Percentiles rank a stretch among this genome's conserved stretches.
phyloP scores from a whole-genome alignment of 2,888 invertebrate species.

The Pherbina coryleti region DNA sequence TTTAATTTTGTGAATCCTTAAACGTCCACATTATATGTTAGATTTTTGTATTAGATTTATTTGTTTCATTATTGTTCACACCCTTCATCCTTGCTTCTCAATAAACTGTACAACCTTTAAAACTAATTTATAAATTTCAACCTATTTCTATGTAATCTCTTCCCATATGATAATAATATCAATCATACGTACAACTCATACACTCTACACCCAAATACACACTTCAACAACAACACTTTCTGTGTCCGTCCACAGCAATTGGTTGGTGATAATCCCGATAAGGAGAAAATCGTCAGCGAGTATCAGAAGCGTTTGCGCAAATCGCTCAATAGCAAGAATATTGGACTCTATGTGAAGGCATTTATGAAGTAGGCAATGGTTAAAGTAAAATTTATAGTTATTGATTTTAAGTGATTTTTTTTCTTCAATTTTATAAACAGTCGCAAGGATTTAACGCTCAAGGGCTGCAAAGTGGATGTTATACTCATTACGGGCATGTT shows the following conservation, averaged over 20 bases:
- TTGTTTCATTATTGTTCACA: too few relatives aligned
- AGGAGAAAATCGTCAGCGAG: constrained; percentile 81
- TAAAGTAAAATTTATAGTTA: neutral
- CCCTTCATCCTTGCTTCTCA: too few relatives aligned
- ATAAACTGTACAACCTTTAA: neutral
- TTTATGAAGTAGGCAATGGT: constrained; percentile 80
- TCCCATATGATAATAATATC: neutral
- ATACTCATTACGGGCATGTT: constrained; percentile 85
- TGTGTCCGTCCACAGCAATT: constrained; percentile 70
- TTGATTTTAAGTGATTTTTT: neutral
- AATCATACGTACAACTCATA: neutral
- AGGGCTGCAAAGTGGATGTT: constrained; percentile 82
- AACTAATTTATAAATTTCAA: neutral
- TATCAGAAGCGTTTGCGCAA: constrained; percentile 82
- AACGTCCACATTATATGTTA: too few relatives aligned
- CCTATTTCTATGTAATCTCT: neutral
- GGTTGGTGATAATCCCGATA: constrained; percentile 75
- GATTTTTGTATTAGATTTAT: too few relatives aligned
- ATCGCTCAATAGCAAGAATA: constrained; percentile 83
- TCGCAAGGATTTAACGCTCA: constrained; percentile 79
- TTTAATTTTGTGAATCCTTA: too few relatives aligned
- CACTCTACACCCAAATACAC: neutral
- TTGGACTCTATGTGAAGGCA: constrained; percentile 84
- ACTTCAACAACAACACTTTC: neutral
- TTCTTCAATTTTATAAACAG: constrained; percentile 66